These are phyloP conservation scores for Balaenoptera acutorostrata DNA, from an alignment of 2,113 vertebrate species.

Conservation along the genomic window DNA sequence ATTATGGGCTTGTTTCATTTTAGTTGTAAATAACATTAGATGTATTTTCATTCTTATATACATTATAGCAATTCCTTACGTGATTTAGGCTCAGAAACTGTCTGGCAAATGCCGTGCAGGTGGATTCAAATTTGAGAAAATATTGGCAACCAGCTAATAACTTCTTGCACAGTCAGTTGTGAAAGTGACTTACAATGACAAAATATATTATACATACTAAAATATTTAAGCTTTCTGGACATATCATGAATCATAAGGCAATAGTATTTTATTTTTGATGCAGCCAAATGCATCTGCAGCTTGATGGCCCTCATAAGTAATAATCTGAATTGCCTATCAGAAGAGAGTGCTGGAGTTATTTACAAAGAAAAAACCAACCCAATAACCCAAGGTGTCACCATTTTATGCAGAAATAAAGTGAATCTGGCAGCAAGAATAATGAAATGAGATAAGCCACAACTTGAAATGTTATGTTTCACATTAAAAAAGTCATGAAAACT, in stretches of 20 bases:
- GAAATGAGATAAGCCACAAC: slow-evolving; percentile 14
- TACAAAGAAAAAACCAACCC: slow-evolving; percentile 61
- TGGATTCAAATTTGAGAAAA: slow-evolving; percentile 43
- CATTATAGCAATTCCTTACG: background rate
- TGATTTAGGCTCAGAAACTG: background rate
- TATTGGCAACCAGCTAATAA: slow-evolving; percentile 55
- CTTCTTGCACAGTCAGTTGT: slow-evolving; percentile 62
- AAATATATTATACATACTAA: slow-evolving; percentile 60
- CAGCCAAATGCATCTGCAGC: slow-evolving; percentile 59
- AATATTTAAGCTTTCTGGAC: slow-evolving; percentile 65
- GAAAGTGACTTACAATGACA: slow-evolving; percentile 76
- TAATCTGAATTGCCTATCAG: slow-evolving; percentile 71
- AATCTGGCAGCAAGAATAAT: slow-evolving; percentile 45
- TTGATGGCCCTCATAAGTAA: slow-evolving; percentile 74
- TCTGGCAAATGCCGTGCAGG: slow-evolving; percentile 8
- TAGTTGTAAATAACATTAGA: too few species aligned
- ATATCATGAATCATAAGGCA: slow-evolving; percentile 39
- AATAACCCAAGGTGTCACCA: slow-evolving; percentile 58
- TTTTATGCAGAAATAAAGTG: slow-evolving; percentile 60
- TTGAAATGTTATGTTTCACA: slow-evolving; percentile 22
- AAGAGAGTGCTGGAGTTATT: slow-evolving; percentile 60
- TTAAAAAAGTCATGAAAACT: background rate
- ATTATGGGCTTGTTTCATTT: background rate
- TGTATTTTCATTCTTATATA: background rate
- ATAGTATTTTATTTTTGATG: slow-evolving; percentile 62